These are phyloP conservation scores for Periophthalmus magnuspinnatus DNA, from an alignment of 2,797 vertebrate species.

Conservation along the genomic window DNA sequence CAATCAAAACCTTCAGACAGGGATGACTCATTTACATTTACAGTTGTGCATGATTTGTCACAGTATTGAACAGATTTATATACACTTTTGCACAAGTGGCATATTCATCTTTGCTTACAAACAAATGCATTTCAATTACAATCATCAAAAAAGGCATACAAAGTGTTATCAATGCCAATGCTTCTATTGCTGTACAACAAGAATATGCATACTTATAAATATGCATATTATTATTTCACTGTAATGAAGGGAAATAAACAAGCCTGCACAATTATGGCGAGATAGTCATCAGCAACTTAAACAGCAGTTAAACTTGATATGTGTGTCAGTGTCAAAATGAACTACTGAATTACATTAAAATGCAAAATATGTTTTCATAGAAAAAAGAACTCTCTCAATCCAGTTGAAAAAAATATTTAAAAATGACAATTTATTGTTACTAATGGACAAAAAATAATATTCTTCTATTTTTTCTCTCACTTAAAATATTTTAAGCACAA, in stretches of 20 bases:
- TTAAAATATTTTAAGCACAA: conserved; percentile 8
- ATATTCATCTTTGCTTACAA: conserved; percentile 15
- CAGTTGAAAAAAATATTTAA: conserved; percentile 15
- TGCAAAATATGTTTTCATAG: conserved; percentile 30
- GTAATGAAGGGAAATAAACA: conserved; percentile 33
- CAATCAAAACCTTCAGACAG: conserved; percentile 11
- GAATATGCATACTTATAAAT: conserved; percentile 14
- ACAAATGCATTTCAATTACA: conserved; percentile 15
- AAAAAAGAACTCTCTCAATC: conserved; percentile 28
- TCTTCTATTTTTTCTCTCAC: conserved; percentile 15
- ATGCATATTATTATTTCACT: conserved; percentile 18
- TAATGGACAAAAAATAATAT: conserved; percentile 10
- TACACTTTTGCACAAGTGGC: conserved; percentile 18
- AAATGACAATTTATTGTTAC: conserved; percentile 24
- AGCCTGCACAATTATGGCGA: conserved; percentile 17
- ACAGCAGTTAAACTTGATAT: conserved; percentile 31
- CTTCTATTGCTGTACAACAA: conserved; percentile 44
- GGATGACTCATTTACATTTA: conserved; percentile 26
- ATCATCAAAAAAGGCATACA: conserved; percentile 26
- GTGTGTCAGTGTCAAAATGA: conserved; percentile 20
- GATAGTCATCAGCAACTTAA: not conserved
- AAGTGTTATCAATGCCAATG: conserved; percentile 16
- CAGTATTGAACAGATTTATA: conserved; percentile 11
- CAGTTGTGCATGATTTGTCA: conserved; percentile 9
- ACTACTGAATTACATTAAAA: conserved; percentile 14